Conservation (phyloP, 2,888 invertebrate species). For the Hirtodrosophila duncani region DNA sequence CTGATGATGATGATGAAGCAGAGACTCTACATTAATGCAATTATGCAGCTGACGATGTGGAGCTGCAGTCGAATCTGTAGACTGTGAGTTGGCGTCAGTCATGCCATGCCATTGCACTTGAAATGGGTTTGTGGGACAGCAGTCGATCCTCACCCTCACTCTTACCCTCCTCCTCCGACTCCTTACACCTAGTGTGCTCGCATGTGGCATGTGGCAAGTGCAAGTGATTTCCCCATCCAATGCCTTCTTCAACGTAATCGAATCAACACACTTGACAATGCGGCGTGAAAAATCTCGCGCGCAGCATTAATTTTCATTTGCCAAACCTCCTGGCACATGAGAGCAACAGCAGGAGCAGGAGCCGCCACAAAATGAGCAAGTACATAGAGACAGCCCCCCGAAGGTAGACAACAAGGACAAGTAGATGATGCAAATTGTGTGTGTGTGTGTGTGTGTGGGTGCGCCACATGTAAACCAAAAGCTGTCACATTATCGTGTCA, state of each 20-base stretch:
- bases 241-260: constrained; percentile 43
- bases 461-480: background rate
- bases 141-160: too few species aligned
- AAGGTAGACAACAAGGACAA: constrained; percentile 25
- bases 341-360: too few species aligned
- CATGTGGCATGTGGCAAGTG: constrained; percentile 16
- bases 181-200: background rate
- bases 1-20: constrained; percentile 13
- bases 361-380: constrained; percentile 34
- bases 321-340: constrained; percentile 27
- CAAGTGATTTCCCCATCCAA: constrained; percentile 5
- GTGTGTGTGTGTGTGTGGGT: constrained; percentile 21
- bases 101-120: constrained; percentile 43
- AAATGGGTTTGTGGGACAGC: constrained; percentile 55
- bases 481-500: constrained; percentile 27
- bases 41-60: constrained; percentile 24
- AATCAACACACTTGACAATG: constrained; percentile 59
- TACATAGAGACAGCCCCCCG: constrained; percentile 15
- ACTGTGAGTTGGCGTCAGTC: too few species aligned
- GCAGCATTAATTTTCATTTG: constrained; percentile 59
- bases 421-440: too few species aligned
- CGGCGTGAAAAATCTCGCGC: constrained; percentile 60
- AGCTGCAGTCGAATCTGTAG: background rate
- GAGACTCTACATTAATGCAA: constrained; percentile 30
- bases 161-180: too few species aligned